Evolutionary conservation across 2,888 invertebrate genomes (phyloP), one percentile per base, ranked within the genome.

Genomic region (Mylabris sibirica): DNA sequence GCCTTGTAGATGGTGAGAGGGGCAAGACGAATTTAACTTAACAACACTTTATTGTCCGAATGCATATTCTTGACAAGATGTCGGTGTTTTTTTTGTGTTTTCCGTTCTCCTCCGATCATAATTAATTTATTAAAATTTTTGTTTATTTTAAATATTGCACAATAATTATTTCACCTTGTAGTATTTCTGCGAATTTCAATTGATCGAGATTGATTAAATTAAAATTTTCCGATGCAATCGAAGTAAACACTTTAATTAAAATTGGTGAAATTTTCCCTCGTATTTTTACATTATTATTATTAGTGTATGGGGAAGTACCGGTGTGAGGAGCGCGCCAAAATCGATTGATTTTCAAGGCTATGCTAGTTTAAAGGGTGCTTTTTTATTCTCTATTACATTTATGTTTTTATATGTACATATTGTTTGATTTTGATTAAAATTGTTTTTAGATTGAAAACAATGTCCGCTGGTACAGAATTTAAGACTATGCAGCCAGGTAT

Each of bases 391-490:
- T 38, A 14, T 38, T 38, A 11, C 17, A 38, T n/a, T n/a, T n/a
- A n/a, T n/a, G n/a, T n/a, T n/a, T n/a, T n/a, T n/a, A n/a, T n/a
- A n/a, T 5, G 0, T 3, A 44, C 6, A 49, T 11, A 20, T 20
- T 20, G 20, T 49, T 49, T 49, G 5, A 20, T 49, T 49, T 49
- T 49, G 11, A 68, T 66, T 71, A 38, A 30, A 30, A 4, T 30
- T n/a, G n/a, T n/a, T 69, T 65, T 72, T 74, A 8, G 60, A 77
- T 76, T 72, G 63, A 75, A 86, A 84, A 79, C 59, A 66, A 89
- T 89, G 89, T 88, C 89, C 74, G 86, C 89, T 78, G 89, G 89
- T 83, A 86, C 88, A 76, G 88, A 89, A 83, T 83, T 88, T 80
- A 87, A 86, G 64, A 85, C 83, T 76, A 82, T 84, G 78, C 85